Evolutionary conservation across 2,113 vertebrate genomes (phyloP).

Genomic region (Ursus arctos): DNA sequence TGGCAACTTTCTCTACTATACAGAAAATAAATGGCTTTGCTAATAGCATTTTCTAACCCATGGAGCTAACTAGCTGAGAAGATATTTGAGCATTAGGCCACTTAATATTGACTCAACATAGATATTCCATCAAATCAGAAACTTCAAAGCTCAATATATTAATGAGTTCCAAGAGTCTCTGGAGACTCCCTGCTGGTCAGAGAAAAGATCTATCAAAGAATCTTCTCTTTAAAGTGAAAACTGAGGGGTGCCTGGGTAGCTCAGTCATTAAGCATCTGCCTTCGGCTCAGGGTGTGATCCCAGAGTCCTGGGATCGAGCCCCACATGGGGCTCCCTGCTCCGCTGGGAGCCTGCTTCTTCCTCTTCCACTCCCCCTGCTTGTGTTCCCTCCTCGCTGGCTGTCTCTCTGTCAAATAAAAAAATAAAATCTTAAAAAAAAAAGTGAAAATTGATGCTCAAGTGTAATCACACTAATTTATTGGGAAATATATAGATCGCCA

Average conservation of each 20-base stretch:
- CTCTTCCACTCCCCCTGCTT: too few relatives aligned
- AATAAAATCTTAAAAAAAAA: background rate
- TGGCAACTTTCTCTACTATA: background rate
- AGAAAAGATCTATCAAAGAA: conserved; percentile 60
- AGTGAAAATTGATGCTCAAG: conserved; percentile 74
- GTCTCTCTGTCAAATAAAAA: too few relatives aligned
- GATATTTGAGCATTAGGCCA: conserved; percentile 36
- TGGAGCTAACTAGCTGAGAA: conserved; percentile 45
- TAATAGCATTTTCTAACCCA: conserved; percentile 32
- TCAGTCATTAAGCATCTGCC: too few relatives aligned
- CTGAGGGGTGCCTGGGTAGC: too few relatives aligned
- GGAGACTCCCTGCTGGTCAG: conserved; percentile 57
- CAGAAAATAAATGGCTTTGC: conserved; percentile 43
- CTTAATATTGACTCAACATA: conserved; percentile 46
- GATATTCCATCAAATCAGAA: conserved; percentile 66
- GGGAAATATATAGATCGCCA: background rate
- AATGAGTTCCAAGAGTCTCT: conserved; percentile 43
- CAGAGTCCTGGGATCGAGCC: too few relatives aligned
- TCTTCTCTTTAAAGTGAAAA: conserved; percentile 48
- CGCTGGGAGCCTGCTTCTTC: too few relatives aligned
- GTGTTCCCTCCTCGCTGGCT: too few relatives aligned
- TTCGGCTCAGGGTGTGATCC: too few relatives aligned
- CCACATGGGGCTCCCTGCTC: too few relatives aligned
- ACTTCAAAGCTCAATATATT: conserved; percentile 73
- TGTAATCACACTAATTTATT: conserved; percentile 67